Evolutionary conservation across 2,113 vertebrate species (phyloP).

Genomic region (Sinocyclocheilus maitianheensis): DNA sequence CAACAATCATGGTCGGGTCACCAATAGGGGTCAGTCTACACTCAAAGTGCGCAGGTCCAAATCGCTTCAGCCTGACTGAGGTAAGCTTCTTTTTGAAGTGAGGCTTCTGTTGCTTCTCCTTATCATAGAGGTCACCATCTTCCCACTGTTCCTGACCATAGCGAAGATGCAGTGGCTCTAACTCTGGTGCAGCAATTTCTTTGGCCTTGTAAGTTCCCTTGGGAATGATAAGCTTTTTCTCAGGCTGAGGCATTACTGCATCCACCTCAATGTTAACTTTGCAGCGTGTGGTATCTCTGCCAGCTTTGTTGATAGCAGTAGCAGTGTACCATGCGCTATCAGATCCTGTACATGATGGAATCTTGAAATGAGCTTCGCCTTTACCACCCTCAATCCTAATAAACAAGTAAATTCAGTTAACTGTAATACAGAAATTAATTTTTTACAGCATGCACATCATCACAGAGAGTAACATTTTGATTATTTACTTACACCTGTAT

Average conservation of each 20-base stretch:
- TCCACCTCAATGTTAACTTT: slow-evolving; percentile 95
- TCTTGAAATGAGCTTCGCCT: slow-evolving; percentile 91
- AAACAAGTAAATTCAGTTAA: slow-evolving; percentile 35
- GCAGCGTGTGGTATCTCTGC: slow-evolving; percentile 94
- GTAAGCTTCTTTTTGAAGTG: slow-evolving; percentile 96
- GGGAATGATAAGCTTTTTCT: slow-evolving; percentile 90
- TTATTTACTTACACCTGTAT: not conserved
- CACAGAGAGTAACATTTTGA: not conserved
- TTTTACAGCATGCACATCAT: not conserved
- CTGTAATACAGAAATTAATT: not conserved
- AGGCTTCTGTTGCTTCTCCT: slow-evolving; percentile 97
- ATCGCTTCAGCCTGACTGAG: slow-evolving; percentile 89
- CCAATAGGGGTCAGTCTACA: slow-evolving; percentile 95
- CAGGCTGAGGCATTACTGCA: slow-evolving; percentile 86
- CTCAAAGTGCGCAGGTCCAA: slow-evolving; percentile 93
- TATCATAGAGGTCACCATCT: slow-evolving; percentile 96
- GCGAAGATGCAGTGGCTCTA: slow-evolving; percentile 93
- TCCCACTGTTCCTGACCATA: slow-evolving; percentile 99
- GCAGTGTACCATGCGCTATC: slow-evolving; percentile 98
- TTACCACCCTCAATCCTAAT: slow-evolving; percentile 90
- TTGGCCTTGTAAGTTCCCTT: slow-evolving; percentile 96
- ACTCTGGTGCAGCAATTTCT: slow-evolving; percentile 90
- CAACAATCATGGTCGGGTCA: slow-evolving; percentile 95
- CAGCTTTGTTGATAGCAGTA: slow-evolving; percentile 96
- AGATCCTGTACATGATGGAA: slow-evolving; percentile 80